These are phyloP conservation scores for Dysdera silvatica DNA, from an alignment of 1,140 invertebrate species.

Conservation along the genomic window DNA sequence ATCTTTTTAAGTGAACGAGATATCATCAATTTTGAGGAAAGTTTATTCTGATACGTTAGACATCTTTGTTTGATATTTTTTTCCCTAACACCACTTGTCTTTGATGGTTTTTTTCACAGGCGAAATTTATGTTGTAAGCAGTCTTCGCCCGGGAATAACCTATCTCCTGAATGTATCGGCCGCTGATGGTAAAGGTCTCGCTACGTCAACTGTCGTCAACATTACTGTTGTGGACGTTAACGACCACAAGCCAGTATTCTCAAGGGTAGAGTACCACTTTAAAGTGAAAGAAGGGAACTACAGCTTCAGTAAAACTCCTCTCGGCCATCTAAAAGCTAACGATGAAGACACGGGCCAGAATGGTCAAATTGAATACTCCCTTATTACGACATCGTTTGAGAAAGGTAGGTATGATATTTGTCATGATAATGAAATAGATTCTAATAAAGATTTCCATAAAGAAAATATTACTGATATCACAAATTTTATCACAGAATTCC, in stretches of 20 bases:
- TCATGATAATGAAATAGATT: background rate
- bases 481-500: conserved; percentile 43
- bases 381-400: conserved; percentile 34
- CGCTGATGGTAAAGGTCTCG: conserved; percentile 62
- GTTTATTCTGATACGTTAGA: too few relatives aligned
- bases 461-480: background rate
- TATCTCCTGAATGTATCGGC: conserved; percentile 69
- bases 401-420: conserved; percentile 14
- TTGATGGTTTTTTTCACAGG: conserved; percentile 52
- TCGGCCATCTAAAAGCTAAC: conserved; percentile 59
- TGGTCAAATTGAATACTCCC: conserved; percentile 43
- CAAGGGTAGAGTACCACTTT: conserved; percentile 71
- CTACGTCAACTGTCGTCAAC: conserved; percentile 59
- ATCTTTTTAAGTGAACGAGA: too few relatives aligned
- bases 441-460: background rate
- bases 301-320: conserved; percentile 38
- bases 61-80: too few relatives aligned
- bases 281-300: conserved; percentile 69
- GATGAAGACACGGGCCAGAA: conserved; percentile 54
- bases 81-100: too few relatives aligned
- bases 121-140: conserved; percentile 64
- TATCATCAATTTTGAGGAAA: too few relatives aligned
- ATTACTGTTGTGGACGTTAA: conserved; percentile 69
- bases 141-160: conserved; percentile 64
- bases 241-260: conserved; percentile 73